phyloP scores from a whole-genome alignment of 2,797 vertebrate species.

The Sphenopsis melanotis region DNA sequence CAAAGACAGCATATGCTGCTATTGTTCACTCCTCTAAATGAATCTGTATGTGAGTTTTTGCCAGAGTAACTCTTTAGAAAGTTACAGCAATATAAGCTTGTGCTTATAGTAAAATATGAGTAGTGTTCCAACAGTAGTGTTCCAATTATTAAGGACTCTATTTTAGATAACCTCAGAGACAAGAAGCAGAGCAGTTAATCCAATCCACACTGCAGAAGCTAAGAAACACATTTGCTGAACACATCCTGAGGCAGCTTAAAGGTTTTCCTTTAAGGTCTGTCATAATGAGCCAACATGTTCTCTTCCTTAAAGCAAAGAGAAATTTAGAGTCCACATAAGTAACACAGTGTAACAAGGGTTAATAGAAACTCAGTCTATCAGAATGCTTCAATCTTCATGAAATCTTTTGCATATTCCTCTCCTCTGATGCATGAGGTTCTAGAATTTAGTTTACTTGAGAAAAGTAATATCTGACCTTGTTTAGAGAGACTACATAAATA shows the following conservation, averaged over 20 bases:
- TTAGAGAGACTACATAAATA: not conserved
- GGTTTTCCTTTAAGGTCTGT: not conserved
- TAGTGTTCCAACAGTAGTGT: not conserved
- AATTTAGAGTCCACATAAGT: not conserved
- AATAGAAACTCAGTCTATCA: not conserved
- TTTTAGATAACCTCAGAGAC: not conserved
- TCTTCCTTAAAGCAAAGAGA: not conserved
- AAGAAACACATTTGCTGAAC: not conserved
- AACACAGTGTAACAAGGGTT: not conserved
- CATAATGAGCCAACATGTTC: not conserved
- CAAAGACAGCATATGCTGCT: not conserved
- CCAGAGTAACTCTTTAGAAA: not conserved
- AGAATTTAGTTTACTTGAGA: not conserved
- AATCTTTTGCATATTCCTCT: not conserved
- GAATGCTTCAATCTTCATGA: not conserved
- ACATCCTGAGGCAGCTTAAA: not conserved
- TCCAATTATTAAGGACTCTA: not conserved
- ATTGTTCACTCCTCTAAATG: not conserved
- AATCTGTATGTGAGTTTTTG: not conserved
- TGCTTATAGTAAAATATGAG: not conserved
- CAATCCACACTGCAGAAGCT: not conserved
- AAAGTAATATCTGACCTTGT: not conserved
- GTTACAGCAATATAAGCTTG: not conserved
- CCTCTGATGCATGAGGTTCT: not conserved
- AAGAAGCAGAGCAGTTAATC: not conserved